Base-by-base conservation (phyloP, 2,113 vertebrate genomes). In the Sinocyclocheilus anophthalmus region DNA sequence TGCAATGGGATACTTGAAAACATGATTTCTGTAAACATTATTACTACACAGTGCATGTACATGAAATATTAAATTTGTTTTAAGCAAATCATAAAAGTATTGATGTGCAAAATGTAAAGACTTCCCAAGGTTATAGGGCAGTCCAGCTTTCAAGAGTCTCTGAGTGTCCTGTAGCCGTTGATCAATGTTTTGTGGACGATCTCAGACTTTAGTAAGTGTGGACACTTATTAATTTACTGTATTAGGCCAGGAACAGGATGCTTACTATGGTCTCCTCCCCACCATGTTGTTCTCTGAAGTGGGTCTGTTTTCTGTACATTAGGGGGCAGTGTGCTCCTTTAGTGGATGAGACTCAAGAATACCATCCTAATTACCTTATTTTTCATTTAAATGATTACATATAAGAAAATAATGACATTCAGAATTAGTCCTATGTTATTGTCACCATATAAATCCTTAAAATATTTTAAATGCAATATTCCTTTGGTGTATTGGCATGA, bases 251-350 rank as follows among this genome's bases (percentile, higher is more conserved):
- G 26, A 26, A 18, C 3, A 33, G 48, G 8, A 55, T 77, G 75
- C n/a, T 30, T 18, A 76, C 12, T 55, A 24, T 5, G 9, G 24
- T 55, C 24, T 20, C 3, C 26, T 33, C 48, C 16, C 3, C 42
- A 77, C 7, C 37, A 37, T 37, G 37, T 37, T 76, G 22, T 76
- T 73, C 3, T 39, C 50, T 37, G 20, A 26, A 57, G n/a, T 50
- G 72, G 81, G 55, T 87, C 13, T 81, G 72, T 86, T 78, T 22
- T 87, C 86, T 83, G 50, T 80, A 83, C 75, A 89, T 78, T 69
- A 88, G 61, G 55, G 87, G 81, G 18, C 82, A 90, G 55, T 90
- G 80, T 90, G 42, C 55, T 39, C 33, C 33, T 87, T 84, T 12
- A 69, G 24, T 42, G 22, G 70, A n/a, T 73, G 18, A 45, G 37